A percentile compares a stretch with the other conserved stretches of the same genome.
Conservation (phyloP, 2,113 vertebrate genomes). For the Sphyrna mokarran region DNA sequence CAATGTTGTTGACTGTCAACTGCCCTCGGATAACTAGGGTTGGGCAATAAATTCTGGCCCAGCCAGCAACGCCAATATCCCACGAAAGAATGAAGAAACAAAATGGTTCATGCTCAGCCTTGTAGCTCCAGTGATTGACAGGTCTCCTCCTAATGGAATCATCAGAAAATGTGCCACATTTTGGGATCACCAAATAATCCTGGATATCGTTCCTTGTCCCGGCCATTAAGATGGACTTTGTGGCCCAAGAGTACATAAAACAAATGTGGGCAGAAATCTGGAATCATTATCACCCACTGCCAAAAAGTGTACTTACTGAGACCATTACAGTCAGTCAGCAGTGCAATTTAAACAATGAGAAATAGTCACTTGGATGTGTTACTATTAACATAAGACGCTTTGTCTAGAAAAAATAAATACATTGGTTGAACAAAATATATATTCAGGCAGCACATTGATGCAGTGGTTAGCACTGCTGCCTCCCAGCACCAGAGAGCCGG, state of each 20-base stretch:
- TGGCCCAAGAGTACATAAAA: neutral
- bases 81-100: no score
- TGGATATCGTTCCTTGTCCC: neutral
- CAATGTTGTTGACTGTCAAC: no score
- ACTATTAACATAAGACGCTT: neutral
- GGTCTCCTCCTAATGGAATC: neutral
- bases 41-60: no score
- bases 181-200: neutral
- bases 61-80: no score
- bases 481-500: no score
- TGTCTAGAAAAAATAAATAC: neutral
- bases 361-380: neutral
- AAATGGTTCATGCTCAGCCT: neutral
- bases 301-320: neutral
- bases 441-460: neutral
- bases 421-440: neutral
- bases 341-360: no score
- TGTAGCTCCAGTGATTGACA: neutral
- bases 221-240: no score
- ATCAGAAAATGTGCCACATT: no score
- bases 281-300: neutral
- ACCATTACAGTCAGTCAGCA: neutral
- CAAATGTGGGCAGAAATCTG: neutral
- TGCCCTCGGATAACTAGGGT: no score
- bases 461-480: no score